phyloP scores from a whole-genome alignment of 2,113 vertebrate species.

The Lipophrys pholis region DNA sequence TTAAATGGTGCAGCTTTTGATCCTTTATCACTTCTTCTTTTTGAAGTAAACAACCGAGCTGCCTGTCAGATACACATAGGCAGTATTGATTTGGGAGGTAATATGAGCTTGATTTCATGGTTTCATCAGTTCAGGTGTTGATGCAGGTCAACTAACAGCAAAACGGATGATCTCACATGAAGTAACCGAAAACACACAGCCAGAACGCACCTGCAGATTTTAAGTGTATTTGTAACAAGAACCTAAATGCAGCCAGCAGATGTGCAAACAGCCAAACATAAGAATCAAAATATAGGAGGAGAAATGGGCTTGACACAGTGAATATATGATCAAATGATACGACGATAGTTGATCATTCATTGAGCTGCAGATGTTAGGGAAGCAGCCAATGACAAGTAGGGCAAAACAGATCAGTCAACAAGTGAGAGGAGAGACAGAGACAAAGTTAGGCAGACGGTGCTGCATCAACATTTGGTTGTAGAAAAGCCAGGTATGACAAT shows the following conservation, averaged over 20 bases:
- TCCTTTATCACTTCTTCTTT: slow-evolving; percentile 37
- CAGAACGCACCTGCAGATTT: slow-evolving; percentile 51
- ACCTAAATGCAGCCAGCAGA: slow-evolving; percentile 14
- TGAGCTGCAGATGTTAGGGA: neutral
- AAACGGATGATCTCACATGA: slow-evolving; percentile 26
- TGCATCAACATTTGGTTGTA: no score
- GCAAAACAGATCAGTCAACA: neutral
- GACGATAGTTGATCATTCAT: slow-evolving; percentile 1
- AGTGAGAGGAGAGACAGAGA: neutral
- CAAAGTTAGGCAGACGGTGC: no score
- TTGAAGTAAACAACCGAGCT: slow-evolving; percentile 29
- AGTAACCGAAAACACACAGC: slow-evolving; percentile 45
- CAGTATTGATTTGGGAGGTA: slow-evolving; percentile 15
- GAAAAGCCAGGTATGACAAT: no score
- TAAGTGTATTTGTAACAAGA: slow-evolving; percentile 52
- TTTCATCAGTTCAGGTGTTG: slow-evolving; percentile 27
- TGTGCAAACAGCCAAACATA: slow-evolving; percentile 1
- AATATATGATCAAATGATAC: slow-evolving; percentile 16
- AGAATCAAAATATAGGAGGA: slow-evolving; percentile 2
- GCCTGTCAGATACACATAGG: slow-evolving; percentile 34
- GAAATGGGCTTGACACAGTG: neutral
- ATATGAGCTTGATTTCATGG: slow-evolving; percentile 20
- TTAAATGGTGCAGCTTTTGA: slow-evolving; percentile 47
- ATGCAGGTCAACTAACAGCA: slow-evolving; percentile 28
- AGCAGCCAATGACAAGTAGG: neutral